Evolutionary conservation across 2,888 invertebrate genomes (phyloP).

Genomic region (Oligia strigilis): DNA sequence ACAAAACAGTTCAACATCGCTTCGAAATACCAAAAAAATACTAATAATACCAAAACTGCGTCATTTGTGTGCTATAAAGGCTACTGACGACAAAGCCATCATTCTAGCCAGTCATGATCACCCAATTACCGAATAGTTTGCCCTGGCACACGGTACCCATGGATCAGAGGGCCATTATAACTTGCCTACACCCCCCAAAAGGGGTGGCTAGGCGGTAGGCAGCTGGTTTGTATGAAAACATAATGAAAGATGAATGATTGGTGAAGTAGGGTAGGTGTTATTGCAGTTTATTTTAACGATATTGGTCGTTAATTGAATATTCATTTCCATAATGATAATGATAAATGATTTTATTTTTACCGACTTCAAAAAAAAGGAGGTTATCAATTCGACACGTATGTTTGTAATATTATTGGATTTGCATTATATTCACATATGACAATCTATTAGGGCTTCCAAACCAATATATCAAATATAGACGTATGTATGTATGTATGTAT

Average conservation of each 20-base stretch:
- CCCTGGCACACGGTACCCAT: conserved; percentile 21
- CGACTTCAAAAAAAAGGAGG: no score
- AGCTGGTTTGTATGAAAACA: conserved; percentile 14
- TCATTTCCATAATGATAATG: no score
- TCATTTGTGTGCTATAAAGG: conserved; percentile 21
- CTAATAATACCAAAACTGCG: conserved; percentile 39
- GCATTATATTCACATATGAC: no score
- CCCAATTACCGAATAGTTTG: conserved; percentile 55
- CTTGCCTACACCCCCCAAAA: conserved; percentile 15
- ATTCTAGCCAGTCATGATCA: conserved; percentile 42
- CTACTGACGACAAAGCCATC: conserved; percentile 27
- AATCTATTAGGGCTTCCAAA: no score
- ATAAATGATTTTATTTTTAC: no score
- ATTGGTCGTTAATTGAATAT: neutral
- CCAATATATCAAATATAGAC: no score
- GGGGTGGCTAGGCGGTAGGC: conserved; percentile 6
- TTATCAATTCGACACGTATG: no score
- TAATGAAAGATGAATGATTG: conserved; percentile 1
- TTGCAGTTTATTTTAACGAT: neutral
- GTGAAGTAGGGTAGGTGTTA: no score
- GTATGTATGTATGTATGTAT: no score
- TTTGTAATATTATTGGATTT: no score
- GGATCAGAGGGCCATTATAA: conserved; percentile 48
- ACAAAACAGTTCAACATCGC: neutral
- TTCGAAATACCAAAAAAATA: neutral